Percentiles rank a stretch among this genome's conserved stretches.
These are phyloP conservation scores for Myripristis jacobus DNA, from an alignment of 2,797 vertebrate genomes.

Conservation along the genomic window DNA sequence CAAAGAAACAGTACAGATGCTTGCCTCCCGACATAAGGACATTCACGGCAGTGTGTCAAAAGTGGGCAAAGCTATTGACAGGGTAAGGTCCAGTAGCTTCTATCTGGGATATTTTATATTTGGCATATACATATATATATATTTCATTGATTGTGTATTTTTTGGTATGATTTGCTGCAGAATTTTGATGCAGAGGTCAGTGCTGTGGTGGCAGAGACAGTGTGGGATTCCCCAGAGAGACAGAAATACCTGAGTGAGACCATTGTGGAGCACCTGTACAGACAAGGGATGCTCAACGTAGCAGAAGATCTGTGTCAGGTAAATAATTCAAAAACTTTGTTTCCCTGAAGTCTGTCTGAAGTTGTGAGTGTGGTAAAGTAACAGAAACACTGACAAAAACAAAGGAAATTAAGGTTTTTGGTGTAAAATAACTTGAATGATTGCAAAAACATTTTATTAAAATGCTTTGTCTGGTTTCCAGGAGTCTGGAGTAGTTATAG, in stretches of 20 bases:
- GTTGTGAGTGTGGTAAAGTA: too few species aligned
- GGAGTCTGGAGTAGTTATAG: slow-evolving; percentile 90
- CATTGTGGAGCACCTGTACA: slow-evolving; percentile 91
- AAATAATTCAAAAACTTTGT: slow-evolving; percentile 1
- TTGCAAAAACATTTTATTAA: not conserved
- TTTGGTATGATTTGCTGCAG: slow-evolving; percentile 68
- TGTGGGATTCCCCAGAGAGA: slow-evolving; percentile 91
- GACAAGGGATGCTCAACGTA: slow-evolving; percentile 92
- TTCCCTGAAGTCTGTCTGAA: too few species aligned
- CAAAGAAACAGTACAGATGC: slow-evolving; percentile 92
- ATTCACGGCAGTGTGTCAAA: slow-evolving; percentile 94
- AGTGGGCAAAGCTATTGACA: slow-evolving; percentile 93
- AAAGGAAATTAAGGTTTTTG: too few species aligned
- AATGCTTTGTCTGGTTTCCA: slow-evolving; percentile 49
- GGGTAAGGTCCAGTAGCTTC: slow-evolving; percentile 76
- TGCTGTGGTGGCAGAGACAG: slow-evolving; percentile 89
- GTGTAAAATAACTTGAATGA: not conserved
- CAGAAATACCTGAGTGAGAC: slow-evolving; percentile 91
- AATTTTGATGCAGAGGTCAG: slow-evolving; percentile 94
- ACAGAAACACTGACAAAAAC: too few species aligned
- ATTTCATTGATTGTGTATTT: not conserved
- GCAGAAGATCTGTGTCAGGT: slow-evolving; percentile 94
- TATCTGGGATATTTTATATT: not conserved
- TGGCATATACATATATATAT: not conserved
- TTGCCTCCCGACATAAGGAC: slow-evolving; percentile 92